A percentile compares a stretch with the other conserved stretches of the same genome.
Evolutionary conservation across 2,888 invertebrate genomes (phyloP).

Genomic region (Atherix ibis): DNA sequence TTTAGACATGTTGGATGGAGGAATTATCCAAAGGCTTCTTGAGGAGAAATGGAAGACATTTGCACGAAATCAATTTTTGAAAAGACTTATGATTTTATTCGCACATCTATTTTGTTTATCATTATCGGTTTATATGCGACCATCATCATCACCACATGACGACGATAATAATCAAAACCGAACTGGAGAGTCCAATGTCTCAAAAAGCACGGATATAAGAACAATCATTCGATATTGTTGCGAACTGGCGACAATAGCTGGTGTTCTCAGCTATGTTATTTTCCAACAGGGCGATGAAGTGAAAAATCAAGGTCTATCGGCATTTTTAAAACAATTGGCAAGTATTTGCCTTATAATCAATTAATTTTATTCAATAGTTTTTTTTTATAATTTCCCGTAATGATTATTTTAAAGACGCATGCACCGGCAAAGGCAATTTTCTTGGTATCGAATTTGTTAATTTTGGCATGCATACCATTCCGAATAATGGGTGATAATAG

Average conservation of each 20-base stretch:
- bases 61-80: conserved; percentile 84
- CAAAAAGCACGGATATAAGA: conserved; percentile 31
- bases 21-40: conserved; percentile 88
- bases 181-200: conserved; percentile 25
- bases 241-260: conserved; percentile 71
- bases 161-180: conserved; percentile 19
- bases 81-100: conserved; percentile 73
- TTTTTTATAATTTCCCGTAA: no score
- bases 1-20: conserved; percentile 96
- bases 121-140: conserved; percentile 82
- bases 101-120: conserved; percentile 80
- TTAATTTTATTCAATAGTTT: conserved; percentile 4
- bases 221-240: conserved; percentile 49
- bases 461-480: conserved; percentile 79
- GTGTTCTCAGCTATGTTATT: conserved; percentile 75
- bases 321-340: conserved; percentile 86
- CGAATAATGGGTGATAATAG: conserved; percentile 56
- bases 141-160: conserved; percentile 31
- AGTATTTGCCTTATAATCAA: conserved; percentile 16
- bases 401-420: conserved; percentile 56
- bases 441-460: conserved; percentile 74
- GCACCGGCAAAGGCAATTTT: conserved; percentile 93
- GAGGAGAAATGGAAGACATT: conserved; percentile 99
- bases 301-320: conserved; percentile 78
- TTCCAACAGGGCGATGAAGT: conserved; percentile 91